Evolutionary conservation across 2,888 invertebrate species (phyloP), one percentile per base, ranked within the genome.

Genomic region (Cephus spinipes): DNA sequence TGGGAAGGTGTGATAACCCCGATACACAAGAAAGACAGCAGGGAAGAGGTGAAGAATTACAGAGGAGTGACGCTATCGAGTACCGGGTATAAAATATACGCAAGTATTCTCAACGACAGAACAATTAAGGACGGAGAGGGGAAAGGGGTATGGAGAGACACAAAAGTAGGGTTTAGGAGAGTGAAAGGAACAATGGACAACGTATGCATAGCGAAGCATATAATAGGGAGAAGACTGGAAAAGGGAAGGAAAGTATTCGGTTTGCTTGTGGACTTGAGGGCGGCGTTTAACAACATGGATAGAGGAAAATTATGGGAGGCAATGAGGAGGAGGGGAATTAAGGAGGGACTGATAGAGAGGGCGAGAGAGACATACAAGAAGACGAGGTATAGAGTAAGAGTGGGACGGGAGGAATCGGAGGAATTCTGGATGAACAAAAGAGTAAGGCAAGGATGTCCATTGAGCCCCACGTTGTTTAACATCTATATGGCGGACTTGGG

Each of bases 41-140:
- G 15, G 11, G 77, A 81, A 1, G 40, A 79, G 1, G 71, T 68
- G 11, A 68, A 69, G 12, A 84, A 83, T 55, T 84, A 83, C 33
- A 83, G 83, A 77, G 82, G 83, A 11, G 82, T 85, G 12, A 80
- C 84, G 0, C 73, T 86, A 1, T 36, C 83, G 30, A 34, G 76
- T 23, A 77, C 82, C 3, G 79, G 76, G 4, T 85, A 83, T 68
- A 82, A 84, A 33, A 77, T 83, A 68, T 83, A 84, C 32, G 75
- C 81, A 1, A 78, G 75, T 32, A 76, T 84, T 1, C 3, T 85
- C 31, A 79, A 75, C 0, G 76, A 76, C 3, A 83, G 81, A 69
- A 32, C 84, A 74, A 77, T 73, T 12, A 69, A 76, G 15, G 79
- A 81, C 68, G 55, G 81, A 11, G 83, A 83, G 73, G 74, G 6